Conservation (phyloP, 1,140 invertebrate genomes). For the Sycophila sp. region DNA sequence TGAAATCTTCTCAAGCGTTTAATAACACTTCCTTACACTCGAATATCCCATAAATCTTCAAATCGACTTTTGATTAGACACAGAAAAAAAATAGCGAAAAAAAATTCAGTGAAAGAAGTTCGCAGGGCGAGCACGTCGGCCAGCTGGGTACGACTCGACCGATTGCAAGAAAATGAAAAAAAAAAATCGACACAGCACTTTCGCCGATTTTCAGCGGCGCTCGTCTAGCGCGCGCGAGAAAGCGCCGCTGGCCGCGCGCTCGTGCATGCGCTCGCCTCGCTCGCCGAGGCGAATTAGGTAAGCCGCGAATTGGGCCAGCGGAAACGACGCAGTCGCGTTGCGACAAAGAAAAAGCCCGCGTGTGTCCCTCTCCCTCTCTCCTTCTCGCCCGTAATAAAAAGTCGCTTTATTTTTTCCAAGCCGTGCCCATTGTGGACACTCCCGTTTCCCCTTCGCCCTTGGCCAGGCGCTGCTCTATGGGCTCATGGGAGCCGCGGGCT, state of each 20-base stretch:
- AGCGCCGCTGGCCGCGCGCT: neutral
- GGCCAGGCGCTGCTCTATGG: no score
- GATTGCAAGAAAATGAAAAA: neutral
- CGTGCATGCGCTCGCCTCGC: neutral
- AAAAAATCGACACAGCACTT: neutral
- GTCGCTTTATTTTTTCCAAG: neutral
- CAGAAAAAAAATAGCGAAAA: no score
- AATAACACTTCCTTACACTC: no score
- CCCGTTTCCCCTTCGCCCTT: conserved; percentile 21
- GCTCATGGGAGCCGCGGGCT: no score
- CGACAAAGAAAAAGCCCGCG: conserved; percentile 42
- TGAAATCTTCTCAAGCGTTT: no score
- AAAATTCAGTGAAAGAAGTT: no score
- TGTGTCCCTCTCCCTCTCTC: conserved; percentile 37
- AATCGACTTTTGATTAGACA: no score
- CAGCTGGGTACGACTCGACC: neutral
- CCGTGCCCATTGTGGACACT: neutral
- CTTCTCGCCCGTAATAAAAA: neutral
- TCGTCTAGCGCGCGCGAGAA: conserved; percentile 8
- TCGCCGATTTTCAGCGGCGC: conserved; percentile 19
- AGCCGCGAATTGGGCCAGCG: conserved; percentile 49
- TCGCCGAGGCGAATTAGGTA: conserved; percentile 1
- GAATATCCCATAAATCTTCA: no score
- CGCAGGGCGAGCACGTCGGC: no score
- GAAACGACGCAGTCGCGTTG: conserved; percentile 46